Evolutionary conservation across 2,797 vertebrate genomes (phyloP), one percentile per base, ranked within the genome.

Genomic region (Tapera naevia): DNA sequence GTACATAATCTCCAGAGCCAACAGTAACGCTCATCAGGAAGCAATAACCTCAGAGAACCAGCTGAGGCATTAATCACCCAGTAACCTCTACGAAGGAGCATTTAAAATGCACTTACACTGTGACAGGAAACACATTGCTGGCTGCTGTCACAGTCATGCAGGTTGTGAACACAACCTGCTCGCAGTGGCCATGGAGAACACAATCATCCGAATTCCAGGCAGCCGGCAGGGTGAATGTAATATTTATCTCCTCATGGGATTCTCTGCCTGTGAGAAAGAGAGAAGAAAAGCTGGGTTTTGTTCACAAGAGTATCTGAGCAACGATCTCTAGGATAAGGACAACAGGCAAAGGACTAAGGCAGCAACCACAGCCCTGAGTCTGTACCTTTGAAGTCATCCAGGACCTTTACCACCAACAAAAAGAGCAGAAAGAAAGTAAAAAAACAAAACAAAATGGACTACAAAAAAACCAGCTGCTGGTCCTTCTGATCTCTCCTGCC

Each of bases 161-260:
- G 75, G 99, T 98, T 85, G 98, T 99, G 97, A 99, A 99, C 95
- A 99, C 99, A 89, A 99, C 98, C 98, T 99, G 99, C 97, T 99
- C 99, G 69, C 99, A 99, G 97, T 98, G 99, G 48, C 99, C 98
- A 2, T 99, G 99, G 81, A 99, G 98, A 17, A 99, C 98, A 2
- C 99, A 99, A 88, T 99, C 99, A 3, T 99, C 99, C 0, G 99
- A 99, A 91, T 98, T 99, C 99, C 99, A 99, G 91, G 99, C 98
- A 15, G 98, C 97, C 1, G 99, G 99, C 96, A 99, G 97, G 10
- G 99, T 99, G 95, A 99, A 99, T 0, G 99, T 99, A 91, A 99
- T 99, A 96, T 99, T 99, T 93, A 99, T 99, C 87, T 99, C 99
- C 97, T 99, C 99, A 0, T 99, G 99, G 91, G 99, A 98, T 97